Base-by-base conservation (phyloP, 1,140 invertebrate species). In the Megalonaias nervosa region DNA sequence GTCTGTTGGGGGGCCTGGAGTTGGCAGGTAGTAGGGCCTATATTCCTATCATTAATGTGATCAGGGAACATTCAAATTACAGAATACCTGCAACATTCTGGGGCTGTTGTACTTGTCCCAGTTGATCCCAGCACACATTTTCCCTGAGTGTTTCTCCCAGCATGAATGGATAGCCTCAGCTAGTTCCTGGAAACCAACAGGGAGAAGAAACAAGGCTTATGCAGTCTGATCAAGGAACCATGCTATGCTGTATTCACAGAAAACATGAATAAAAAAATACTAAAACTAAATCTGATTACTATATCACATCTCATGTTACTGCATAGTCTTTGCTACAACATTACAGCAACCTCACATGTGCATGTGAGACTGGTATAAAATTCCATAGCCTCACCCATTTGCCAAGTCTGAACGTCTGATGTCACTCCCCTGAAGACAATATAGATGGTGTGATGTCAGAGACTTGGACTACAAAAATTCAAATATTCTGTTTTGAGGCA, bases 41-140 rank as follows among this genome's bases (percentile, higher is more conserved):
- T 31, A 31, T 31, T 31, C 26, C 26, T 31, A 31, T 31, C 2
- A 31, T 31, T 31, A 31, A 31, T 31, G 26, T 31, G 26, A 31
- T 31, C 26, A 31, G 1, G 26, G 26, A 31, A 31, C 2, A 31
- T 2, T 2, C 26, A 61, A 17, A 61, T 61, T n/a, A 17, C 55
- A 21, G n/a, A 23, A 16, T 84, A 93, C 93, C 89, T 92, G 89
- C 26, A 92, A 88, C 75, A 92, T 85, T 0, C 92, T 85, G 16
- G 92, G 71, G 75, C 83, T 88, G 17, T 87, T 75, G 80, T 94
- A 93, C 58, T 91, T 80, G 72, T 92, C 91, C 91, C 92, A 93
- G 77, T 87, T 88, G 5, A 94, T 90, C 23, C 93, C 85, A 19
- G 89, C 90, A 60, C 89, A 84, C 74, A 83, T 62, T 13, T 89